Base-by-base conservation (phyloP, 2,797 vertebrate genomes). In the Eptatretus atami region DNA sequence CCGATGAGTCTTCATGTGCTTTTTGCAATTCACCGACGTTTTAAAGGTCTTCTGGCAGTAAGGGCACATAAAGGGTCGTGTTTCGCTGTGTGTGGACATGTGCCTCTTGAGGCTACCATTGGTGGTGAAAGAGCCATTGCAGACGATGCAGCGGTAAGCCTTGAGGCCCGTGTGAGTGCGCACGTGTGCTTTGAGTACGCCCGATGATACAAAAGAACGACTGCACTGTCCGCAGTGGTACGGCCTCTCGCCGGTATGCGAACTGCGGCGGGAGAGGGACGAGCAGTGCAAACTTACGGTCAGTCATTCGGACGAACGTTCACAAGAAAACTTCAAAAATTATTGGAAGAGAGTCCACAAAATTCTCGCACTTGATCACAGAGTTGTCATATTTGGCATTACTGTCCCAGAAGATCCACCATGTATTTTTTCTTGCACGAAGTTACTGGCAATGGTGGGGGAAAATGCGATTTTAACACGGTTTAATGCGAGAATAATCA, bases 41-140 rank as follows among this genome's bases (percentile, higher is more conserved):
- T 98, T 98, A 71, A 98, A 98, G 5, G 90, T 96, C 71, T 95
- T 96, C 69, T 98, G 88, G 74, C 92, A 98, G 73, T 96, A 98
- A 1, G 92, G 92, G 68, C 92, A 98, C 90, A 96, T 96, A 68
- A 90, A 98, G 0, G 92, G 90, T 6, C 88, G 79, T 9, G 87
- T 73, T 71, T 93, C 86, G 6, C 85, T 98, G 70, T 98, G 92
- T 54, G 86, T 95, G 13, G 85, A 86, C 86, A 84, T 94, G 69
- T 98, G 92, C 14, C 90, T 78, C 53, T 85, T 77, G 64, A 98
- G 75, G 76, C 92, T 98, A 10, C 92, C 88, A 0, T 84, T 92
- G 15, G 92, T 98, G 64, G 87, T 96, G 70, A 98, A 98, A 13
- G 92, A 87, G 13, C 85, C 88, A 2, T 87, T 84, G 64, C 92